Base-by-base conservation (phyloP, 1,140 invertebrate genomes). In the Dreissena polymorpha region DNA sequence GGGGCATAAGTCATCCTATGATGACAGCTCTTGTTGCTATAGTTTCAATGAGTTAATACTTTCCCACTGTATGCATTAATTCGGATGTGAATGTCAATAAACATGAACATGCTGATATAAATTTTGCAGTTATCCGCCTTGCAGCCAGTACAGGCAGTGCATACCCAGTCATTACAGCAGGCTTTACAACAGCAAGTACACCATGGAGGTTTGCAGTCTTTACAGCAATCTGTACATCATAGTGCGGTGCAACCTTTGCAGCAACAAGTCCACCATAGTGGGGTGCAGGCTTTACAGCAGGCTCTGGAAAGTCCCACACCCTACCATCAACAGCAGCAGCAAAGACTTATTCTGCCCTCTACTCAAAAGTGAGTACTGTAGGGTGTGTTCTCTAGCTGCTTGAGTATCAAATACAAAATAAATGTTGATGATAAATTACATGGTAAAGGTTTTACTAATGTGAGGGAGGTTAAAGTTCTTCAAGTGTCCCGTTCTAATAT, bases 341-440 rank as follows among this genome's bases (percentile, higher is more conserved):
- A 88, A 57, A 86, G 86, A 60, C 78, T 91, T 29, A 79, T 91
- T 12, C 50, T 91, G 27, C 88, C 90, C 5, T 87, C 90, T 13
- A 84, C 86, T 49, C 86, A 86, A 65, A 90, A 88, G 90, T 91
- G 79, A 87, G 88, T 78, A 51, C 1, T 39, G 39, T 39, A 39
- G 39, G 39, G 39, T 39, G 39, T 39, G 39, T 2, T 39, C 39
- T 8, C 39, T 39, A 39, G 39, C 3, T 39, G 39, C 39, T 39
- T 39, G 39, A 39, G 39, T 39, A 5, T 39, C 39, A 39, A 39
- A 39, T 5, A 39, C 39, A 39, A 39, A 2, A 39, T 39, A 5
- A 5, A 2, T 39, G 39, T 39, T 5, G 8, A 39, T 39, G 8
- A 39, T 8, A 39, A 5, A 39, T 39, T 2, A 39, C 39, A 39